These are phyloP conservation scores for Falco concolor DNA, from an alignment of 2,797 vertebrate species.

Conservation along the genomic window DNA sequence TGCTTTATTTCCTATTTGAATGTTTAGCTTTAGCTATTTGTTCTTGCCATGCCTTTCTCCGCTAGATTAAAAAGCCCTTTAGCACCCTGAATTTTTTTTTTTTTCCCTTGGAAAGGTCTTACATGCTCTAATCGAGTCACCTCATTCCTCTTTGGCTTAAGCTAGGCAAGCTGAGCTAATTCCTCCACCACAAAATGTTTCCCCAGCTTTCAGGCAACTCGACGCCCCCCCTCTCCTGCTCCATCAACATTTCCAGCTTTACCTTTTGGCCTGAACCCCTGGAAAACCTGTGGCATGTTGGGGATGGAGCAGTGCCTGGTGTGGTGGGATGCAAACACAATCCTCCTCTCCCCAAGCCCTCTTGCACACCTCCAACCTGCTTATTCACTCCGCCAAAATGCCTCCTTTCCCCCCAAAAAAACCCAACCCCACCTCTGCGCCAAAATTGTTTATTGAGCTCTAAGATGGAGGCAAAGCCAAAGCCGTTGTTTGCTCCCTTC, in stretches of 20 bases:
- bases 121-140: too few species aligned
- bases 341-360: not conserved
- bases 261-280: not conserved
- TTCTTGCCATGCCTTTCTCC: not conserved
- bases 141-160: not conserved
- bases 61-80: not conserved
- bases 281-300: not conserved
- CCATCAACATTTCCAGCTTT: not conserved
- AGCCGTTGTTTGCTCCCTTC: not conserved
- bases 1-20: not conserved
- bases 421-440: not conserved
- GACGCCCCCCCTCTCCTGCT: not conserved
- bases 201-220: not conserved
- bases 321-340: fast-evolving
- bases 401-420: not conserved
- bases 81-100: not conserved
- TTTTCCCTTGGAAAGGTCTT: not conserved
- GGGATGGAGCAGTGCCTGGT: not conserved
- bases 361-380: not conserved
- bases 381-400: not conserved
- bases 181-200: not conserved
- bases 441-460: not conserved
- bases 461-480: not conserved
- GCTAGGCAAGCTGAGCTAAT: fast-evolving
- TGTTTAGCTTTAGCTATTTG: not conserved